Conservation (phyloP, 2,113 vertebrate genomes). For the Gulo gulo region DNA sequence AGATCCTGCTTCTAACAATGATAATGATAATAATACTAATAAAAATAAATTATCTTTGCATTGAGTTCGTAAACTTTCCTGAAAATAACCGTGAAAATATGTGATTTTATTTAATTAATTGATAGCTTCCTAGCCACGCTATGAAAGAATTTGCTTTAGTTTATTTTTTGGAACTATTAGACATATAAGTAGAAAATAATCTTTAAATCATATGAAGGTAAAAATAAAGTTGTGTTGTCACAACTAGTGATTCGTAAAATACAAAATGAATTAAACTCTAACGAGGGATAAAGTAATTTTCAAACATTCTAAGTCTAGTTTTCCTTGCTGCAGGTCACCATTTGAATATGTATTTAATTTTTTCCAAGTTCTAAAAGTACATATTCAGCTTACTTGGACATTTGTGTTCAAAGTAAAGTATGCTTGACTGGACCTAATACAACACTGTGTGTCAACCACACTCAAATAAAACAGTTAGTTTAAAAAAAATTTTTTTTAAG, state of each 20-base stretch:
- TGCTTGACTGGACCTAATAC: neutral
- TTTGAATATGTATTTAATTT: slow-evolving; percentile 27
- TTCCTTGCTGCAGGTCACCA: neutral
- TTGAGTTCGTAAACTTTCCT: neutral
- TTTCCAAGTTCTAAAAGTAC: neutral
- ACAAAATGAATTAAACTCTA: neutral
- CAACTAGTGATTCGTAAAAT: neutral
- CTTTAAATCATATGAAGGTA: neutral
- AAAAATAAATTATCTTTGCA: neutral
- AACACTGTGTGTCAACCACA: neutral
- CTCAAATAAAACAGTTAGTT: neutral
- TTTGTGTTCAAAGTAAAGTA: neutral
- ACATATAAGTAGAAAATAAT: neutral
- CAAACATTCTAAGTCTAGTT: neutral
- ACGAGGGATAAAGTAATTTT: neutral
- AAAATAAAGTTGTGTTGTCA: too few species aligned
- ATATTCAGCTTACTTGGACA: neutral
- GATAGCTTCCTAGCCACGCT: neutral
- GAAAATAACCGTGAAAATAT: neutral
- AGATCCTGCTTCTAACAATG: neutral
- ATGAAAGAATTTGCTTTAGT: neutral
- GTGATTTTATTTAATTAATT: neutral
- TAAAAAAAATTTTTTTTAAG: accelerated
- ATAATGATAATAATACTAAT: neutral
- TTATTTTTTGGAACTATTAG: neutral